Evolutionary conservation across 37 sponge, comb jelly and placozoan species (phyloP).

Genomic region (Eunapius fragilis): DNA sequence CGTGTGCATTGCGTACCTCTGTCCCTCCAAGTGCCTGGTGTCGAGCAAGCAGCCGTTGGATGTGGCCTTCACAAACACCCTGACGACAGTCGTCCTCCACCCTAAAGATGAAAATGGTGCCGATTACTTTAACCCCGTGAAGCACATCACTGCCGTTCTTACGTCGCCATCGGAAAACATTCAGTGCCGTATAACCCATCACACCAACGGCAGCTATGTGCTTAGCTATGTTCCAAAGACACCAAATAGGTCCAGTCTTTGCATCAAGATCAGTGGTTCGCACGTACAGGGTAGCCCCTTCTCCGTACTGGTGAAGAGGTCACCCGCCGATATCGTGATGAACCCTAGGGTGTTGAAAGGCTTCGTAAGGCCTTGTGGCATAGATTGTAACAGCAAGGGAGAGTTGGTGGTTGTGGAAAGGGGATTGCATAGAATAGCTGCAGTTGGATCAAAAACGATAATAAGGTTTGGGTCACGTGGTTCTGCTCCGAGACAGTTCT

Average conservation of each 20-base stretch:
- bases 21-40: too few relatives aligned
- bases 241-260: constrained; percentile 15
- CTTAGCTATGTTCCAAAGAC: constrained; percentile 18
- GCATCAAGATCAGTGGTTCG: constrained; percentile 7
- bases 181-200: too few relatives aligned
- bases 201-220: background rate
- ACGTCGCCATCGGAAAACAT: too few relatives aligned
- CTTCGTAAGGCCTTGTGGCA: constrained; percentile 17
- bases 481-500: constrained; percentile 15
- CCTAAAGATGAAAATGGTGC: too few relatives aligned
- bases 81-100: too few relatives aligned
- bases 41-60: too few relatives aligned
- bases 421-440: constrained; percentile 6
- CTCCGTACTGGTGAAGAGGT: constrained; percentile 4
- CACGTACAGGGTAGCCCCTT: constrained; percentile 55
- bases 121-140: too few relatives aligned
- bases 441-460: background rate
- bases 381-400: constrained; percentile 14
- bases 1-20: too few relatives aligned
- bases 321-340: background rate
- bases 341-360: too few relatives aligned
- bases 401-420: constrained; percentile 41
- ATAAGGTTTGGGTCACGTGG: constrained; percentile 31
- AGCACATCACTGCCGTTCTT: too few relatives aligned
- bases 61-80: too few relatives aligned